Evolutionary conservation across 2,113 vertebrate genomes (phyloP).

Genomic region (Eulemur rufifrons): DNA sequence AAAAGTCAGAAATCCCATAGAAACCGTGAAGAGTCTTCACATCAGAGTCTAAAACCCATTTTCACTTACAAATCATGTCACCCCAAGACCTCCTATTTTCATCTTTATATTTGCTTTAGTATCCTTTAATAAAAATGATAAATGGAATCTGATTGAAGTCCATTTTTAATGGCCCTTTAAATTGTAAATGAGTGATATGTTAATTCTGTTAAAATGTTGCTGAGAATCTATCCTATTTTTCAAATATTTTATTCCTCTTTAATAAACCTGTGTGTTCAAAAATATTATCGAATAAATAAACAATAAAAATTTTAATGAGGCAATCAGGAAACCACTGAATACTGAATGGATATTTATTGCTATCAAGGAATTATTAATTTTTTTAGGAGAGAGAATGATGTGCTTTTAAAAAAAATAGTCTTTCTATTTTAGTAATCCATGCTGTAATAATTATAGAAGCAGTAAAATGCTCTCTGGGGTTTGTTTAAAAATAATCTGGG

Average conservation of each 20-base stretch:
- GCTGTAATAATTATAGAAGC: background rate
- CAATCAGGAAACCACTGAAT: background rate
- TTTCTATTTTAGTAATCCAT: background rate
- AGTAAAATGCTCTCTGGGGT: background rate
- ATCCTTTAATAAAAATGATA: background rate
- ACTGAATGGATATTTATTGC: background rate
- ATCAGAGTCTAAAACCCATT: background rate
- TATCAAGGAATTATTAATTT: background rate
- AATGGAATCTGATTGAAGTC: background rate
- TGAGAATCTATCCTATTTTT: background rate
- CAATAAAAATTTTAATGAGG: background rate
- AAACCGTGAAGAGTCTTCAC: background rate
- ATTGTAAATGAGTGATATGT: background rate
- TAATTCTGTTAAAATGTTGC: constrained; percentile 1
- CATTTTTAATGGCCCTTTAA: background rate
- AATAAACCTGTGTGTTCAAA: background rate
- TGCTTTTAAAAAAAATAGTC: background rate
- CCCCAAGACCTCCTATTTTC: background rate
- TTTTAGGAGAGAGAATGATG: background rate
- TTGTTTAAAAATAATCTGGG: background rate
- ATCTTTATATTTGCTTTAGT: background rate
- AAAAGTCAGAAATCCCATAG: background rate
- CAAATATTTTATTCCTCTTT: background rate
- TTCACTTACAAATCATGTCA: background rate
- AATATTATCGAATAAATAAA: constrained; percentile 26